Conservation (phyloP, 2,113 vertebrate genomes). For the Dunckerocampus dactyliophorus region DNA sequence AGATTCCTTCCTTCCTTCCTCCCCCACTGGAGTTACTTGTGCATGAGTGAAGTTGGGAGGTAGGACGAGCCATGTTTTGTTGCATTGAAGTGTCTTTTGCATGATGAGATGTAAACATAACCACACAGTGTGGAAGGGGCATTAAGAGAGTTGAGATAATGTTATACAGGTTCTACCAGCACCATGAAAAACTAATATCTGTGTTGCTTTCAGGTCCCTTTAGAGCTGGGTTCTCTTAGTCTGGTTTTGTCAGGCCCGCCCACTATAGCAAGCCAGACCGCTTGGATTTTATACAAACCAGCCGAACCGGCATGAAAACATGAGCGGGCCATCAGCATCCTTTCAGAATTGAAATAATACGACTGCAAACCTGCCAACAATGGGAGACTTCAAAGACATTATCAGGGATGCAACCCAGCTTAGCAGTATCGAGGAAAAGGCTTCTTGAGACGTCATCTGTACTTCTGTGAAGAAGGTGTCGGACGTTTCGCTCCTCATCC, state of each 20-base stretch:
- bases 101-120: neutral
- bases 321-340: neutral
- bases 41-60: neutral
- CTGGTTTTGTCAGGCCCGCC: neutral
- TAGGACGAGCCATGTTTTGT: constrained; percentile 13
- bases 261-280: neutral
- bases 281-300: neutral
- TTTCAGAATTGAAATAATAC: neutral
- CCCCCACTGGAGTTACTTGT: constrained; percentile 1
- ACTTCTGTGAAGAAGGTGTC: too few relatives aligned
- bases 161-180: too few relatives aligned
- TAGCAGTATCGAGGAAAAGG: too few relatives aligned
- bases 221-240: too few relatives aligned
- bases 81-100: neutral
- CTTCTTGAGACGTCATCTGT: too few relatives aligned
- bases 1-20: neutral
- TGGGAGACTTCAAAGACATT: too few relatives aligned
- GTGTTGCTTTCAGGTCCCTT: too few relatives aligned
- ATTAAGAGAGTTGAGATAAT: neutral
- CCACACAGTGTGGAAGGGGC: neutral
- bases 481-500: too few relatives aligned
- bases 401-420: too few relatives aligned
- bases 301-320: neutral
- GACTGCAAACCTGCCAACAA: too few relatives aligned
- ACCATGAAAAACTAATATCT: too few relatives aligned